Evolutionary conservation across 2,113 vertebrate species (phyloP), one percentile per base, ranked within the genome.

Genomic region (Bambusicola thoracicus): DNA sequence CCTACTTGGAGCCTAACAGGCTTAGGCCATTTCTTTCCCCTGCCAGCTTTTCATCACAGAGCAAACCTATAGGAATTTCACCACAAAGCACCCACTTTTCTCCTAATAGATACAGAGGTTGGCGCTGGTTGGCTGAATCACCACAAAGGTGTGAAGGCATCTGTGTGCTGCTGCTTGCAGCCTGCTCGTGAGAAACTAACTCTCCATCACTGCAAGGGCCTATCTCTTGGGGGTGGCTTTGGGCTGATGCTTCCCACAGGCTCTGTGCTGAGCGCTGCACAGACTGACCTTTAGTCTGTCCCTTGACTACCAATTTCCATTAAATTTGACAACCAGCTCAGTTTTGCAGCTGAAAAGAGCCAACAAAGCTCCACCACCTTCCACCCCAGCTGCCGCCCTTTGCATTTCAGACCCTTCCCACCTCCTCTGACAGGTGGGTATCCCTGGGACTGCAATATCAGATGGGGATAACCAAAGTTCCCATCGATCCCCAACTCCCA

Each of bases 101-200:
- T 87, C 48, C 22, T 69, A 29, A 48, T 2, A n/a, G 32, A 55
- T 16, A 8, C 1, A 48, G 7, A 73, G 46, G 24, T 25, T 25
- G 36, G 13, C 63, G 40, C 67, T 76, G 32, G 38, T 30, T 53
- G n/a, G 22, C 22, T 61, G 66, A 65, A 63, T 25, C 48, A 34
- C 22, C 13, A 17, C 0, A 0, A 2, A 36, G 7, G 3, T 0
- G 8, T 14, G 30, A 20, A 24, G n/a, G n/a, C 5, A 10, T 10
- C 36, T 29, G 29, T 27, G 59, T 53, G 79, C 65, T 81, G 68
- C 68, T n/a, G 32, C 8, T 13, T 59, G 43, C 43, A 62, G n/a
- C 14, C 27, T 46, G 29, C 34, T 51, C 59, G 51, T 46, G 48
- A 24, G 34, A 51, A 77, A 63, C 34, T 17, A 27, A 43, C 41